Evolutionary conservation across 1,140 invertebrate genomes (phyloP).

Genomic region (Danaus melanippus): DNA sequence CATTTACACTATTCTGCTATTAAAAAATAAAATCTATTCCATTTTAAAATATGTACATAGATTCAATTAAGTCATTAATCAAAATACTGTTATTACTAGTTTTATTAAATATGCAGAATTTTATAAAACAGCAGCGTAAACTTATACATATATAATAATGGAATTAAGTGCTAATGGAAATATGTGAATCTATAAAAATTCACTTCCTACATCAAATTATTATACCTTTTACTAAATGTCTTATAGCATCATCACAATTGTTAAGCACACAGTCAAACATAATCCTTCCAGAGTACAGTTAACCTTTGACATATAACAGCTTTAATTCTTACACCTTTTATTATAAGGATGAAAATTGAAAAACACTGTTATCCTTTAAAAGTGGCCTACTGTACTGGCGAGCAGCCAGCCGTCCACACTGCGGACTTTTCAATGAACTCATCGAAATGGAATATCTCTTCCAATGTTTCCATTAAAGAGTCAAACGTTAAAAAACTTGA

Average conservation of each 20-base stretch:
- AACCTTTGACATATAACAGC: slow-evolving; percentile 10
- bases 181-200: too few species aligned
- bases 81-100: too few species aligned
- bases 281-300: slow-evolving; percentile 33
- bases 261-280: slow-evolving; percentile 54
- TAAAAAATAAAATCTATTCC: not conserved
- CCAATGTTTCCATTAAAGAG: slow-evolving; percentile 64
- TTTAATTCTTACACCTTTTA: slow-evolving; percentile 2
- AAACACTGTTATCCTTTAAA: slow-evolving; percentile 7
- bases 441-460: slow-evolving; percentile 64
- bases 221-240: slow-evolving; percentile 16
- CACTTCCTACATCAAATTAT: not conserved
- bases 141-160: too few species aligned
- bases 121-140: too few species aligned
- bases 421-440: slow-evolving; percentile 69
- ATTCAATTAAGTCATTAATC: too few species aligned
- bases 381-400: slow-evolving; percentile 35
- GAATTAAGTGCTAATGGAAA: too few species aligned
- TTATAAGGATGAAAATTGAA: slow-evolving; percentile 15
- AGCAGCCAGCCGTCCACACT: slow-evolving; percentile 55
- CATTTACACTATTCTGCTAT: slow-evolving; percentile 2
- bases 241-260: slow-evolving; percentile 58
- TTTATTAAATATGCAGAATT: too few species aligned
- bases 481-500: slow-evolving; percentile 61
- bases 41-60: too few species aligned